phyloP scores from a whole-genome alignment of 1,140 invertebrate species.

The Tetraneura akinire region DNA sequence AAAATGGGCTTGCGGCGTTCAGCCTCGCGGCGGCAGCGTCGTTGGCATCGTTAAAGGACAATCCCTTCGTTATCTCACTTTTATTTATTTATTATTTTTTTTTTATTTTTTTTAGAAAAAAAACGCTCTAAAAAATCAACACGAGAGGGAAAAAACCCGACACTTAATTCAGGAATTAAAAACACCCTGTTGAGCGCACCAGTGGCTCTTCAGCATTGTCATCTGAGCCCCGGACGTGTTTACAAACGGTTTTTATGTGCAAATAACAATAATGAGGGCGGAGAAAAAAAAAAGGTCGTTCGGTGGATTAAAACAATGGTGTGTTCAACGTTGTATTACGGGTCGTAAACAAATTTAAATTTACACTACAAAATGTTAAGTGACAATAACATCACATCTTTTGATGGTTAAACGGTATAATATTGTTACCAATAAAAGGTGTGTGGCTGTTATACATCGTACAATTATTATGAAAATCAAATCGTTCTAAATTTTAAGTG shows the following conservation, averaged over 20 bases:
- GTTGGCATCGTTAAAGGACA: constrained; percentile 8
- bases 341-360: constrained; percentile 13
- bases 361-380: not conserved
- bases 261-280: constrained; percentile 49
- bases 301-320: constrained; percentile 41
- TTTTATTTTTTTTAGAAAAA: too few species aligned
- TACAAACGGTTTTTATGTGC: constrained; percentile 50
- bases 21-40: not conserved
- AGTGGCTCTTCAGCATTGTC: constrained; percentile 45
- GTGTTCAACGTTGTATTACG: not conserved
- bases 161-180: constrained; percentile 51
- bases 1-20: constrained; percentile 13
- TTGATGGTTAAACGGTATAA: too few species aligned
- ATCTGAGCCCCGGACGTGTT: constrained; percentile 45
- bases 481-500: too few species aligned
- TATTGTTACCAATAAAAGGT: too few species aligned
- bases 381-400: not conserved
- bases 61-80: constrained; percentile 47
- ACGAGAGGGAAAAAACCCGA: constrained; percentile 27
- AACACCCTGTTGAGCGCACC: constrained; percentile 40
- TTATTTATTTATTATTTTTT: constrained; percentile 1
- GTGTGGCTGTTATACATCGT: too few species aligned
- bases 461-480: too few species aligned
- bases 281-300: constrained; percentile 47
- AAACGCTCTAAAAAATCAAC: constrained; percentile 43